These are phyloP conservation scores for Sebastiscus albofasciatus DNA, from an alignment of 2,797 vertebrate genomes.

Conservation along the genomic window DNA sequence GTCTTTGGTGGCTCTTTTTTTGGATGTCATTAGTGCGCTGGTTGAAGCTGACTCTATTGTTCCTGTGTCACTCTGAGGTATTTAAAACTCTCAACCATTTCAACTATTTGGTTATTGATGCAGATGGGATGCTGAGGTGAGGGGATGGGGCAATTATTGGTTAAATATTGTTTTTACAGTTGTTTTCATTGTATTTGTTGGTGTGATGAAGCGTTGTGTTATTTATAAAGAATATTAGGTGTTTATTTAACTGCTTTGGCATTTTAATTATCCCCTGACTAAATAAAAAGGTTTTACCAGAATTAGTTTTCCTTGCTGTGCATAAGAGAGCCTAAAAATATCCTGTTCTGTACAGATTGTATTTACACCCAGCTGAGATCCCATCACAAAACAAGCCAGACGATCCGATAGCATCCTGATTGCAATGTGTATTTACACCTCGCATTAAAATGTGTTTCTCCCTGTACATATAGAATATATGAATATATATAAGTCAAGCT, in stretches of 20 bases:
- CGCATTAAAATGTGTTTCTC: not conserved
- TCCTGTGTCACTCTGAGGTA: too few relatives aligned
- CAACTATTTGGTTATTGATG: too few relatives aligned
- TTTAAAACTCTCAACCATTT: too few relatives aligned
- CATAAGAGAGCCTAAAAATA: rapidly evolving
- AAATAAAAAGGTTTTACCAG: not conserved
- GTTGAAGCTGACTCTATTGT: too few relatives aligned
- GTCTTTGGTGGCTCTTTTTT: too few relatives aligned
- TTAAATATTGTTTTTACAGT: not conserved
- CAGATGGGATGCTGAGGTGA: rapidly evolving
- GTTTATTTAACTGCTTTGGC: not conserved
- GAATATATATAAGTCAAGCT: not conserved
- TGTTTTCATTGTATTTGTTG: not conserved
- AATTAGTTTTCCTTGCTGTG: not conserved
- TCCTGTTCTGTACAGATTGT: not conserved
- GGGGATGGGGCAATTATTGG: too few relatives aligned
- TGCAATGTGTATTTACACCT: too few relatives aligned
- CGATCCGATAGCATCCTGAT: too few relatives aligned
- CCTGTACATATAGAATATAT: not conserved
- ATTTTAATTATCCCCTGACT: not conserved
- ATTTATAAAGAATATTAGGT: not conserved
- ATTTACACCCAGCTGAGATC: not conserved
- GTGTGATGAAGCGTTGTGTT: too few relatives aligned
- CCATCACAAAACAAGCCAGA: not conserved
- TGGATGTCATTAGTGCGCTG: too few relatives aligned